Base-by-base conservation (phyloP, 2,113 vertebrate species). In the Acrocephalus arundinaceus region DNA sequence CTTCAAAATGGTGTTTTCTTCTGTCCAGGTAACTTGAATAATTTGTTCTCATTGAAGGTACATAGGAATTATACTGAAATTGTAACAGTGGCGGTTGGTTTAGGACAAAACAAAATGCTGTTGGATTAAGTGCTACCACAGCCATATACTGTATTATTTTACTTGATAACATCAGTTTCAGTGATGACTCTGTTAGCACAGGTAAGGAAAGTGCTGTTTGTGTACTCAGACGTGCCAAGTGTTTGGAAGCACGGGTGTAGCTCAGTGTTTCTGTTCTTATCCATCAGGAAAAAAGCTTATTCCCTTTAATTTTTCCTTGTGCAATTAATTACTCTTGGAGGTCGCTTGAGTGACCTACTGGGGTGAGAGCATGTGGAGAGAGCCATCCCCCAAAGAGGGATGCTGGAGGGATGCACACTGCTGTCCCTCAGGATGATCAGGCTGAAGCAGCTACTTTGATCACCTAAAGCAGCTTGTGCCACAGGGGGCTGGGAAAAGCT, bases 161-260 rank as follows among this genome's bases (percentile, higher is more conserved):
- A 25, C 25, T n/a, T 13, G 73, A 74, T 94, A 91, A 49, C 55
- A 87, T 94, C 73, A 16, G 77, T 92, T 92, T 92, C 86, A 58
- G 46, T 13, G 49, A 17, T 68, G 79, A 24, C 54, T 71, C 21
- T 59, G 5, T 70, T 62, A 33, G 15, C 39, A 52, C 35, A 20
- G 66, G 15, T 31, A 8, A 54, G 67, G 51, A 75, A 87, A 14
- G 54, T 57, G 61, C 62, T 54, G 75, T 41, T 43, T 25, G 46
- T 71, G 43, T n/a, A 2, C 45, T 71, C 22, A 7, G 48, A 25
- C n/a, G 25, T 18, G 8, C 10, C 2, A 1, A 21, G 28, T 25
- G 20, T 37, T 43, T 58, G 58, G 68, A 72, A 52, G 45, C 33
- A 15, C 3, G 0, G 5, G 2, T 52, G 54, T 6, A 24, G 73